Evolutionary conservation across 2,797 vertebrate species (phyloP).

Genomic region (Setipinna tenuifilis): DNA sequence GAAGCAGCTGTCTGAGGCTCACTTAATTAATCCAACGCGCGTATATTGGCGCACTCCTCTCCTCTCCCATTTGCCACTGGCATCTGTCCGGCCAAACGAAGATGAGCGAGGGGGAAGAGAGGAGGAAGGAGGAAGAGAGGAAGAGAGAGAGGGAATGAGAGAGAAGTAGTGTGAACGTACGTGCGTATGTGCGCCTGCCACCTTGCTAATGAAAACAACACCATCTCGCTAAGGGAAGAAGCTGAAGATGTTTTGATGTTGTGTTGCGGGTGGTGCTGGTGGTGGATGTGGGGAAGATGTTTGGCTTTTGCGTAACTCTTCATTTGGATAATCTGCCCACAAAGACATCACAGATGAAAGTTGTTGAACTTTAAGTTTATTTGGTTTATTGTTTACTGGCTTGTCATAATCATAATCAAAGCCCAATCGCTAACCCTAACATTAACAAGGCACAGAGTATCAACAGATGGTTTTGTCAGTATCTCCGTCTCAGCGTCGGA

Average conservation of each 20-base stretch:
- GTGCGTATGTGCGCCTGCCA: background rate
- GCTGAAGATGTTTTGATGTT: background rate
- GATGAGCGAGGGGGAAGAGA: background rate
- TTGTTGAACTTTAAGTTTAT: too few species aligned
- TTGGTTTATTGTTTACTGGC: too few species aligned
- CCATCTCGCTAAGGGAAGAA: background rate
- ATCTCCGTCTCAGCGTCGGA: too few species aligned
- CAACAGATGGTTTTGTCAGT: too few species aligned
- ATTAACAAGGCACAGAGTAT: too few species aligned
- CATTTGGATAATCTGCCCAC: too few species aligned
- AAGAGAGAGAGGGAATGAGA: background rate
- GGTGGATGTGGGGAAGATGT: too few species aligned
- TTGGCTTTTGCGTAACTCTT: background rate
- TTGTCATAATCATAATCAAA: too few species aligned
- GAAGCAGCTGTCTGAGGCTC: slow-evolving; percentile 51
- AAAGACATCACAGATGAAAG: too few species aligned
- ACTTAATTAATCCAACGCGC: slow-evolving; percentile 52
- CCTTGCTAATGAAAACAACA: background rate
- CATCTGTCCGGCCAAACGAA: slow-evolving; percentile 16
- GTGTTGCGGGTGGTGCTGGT: background rate
- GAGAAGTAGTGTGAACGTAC: background rate
- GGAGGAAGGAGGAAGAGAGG: background rate
- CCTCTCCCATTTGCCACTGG: slow-evolving; percentile 29
- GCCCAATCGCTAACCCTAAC: too few species aligned
- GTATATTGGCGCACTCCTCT: slow-evolving; percentile 28